Conservation (phyloP, 1,140 invertebrate species). For the Meloidogyne hapla region DNA sequence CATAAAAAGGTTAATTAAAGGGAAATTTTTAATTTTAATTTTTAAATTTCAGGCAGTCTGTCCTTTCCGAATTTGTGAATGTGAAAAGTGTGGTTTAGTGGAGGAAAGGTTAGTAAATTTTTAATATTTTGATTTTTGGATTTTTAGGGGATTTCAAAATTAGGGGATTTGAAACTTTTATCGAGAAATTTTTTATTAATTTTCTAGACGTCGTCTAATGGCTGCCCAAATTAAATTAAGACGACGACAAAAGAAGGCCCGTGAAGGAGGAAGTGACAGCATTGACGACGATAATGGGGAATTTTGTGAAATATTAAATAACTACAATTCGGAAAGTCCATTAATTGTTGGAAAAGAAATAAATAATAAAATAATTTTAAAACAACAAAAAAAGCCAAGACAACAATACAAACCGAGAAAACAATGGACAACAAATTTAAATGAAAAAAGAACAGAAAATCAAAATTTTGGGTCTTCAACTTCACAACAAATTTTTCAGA, state of each 20-base stretch:
- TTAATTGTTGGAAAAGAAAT: neutral
- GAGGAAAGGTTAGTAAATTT: constrained; percentile 31
- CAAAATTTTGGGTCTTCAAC: neutral
- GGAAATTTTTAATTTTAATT: too few relatives aligned
- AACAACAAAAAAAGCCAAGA: neutral
- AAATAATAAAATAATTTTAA: neutral
- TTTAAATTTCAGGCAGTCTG: constrained; percentile 26
- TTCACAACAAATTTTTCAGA: neutral
- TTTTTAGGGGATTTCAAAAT: too few relatives aligned
- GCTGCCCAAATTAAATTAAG: constrained; percentile 52
- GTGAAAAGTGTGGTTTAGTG: constrained; percentile 45
- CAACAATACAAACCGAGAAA: neutral
- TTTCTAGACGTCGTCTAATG: constrained; percentile 40
- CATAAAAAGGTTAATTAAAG: constrained; percentile 41
- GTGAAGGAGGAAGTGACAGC: constrained; percentile 27
- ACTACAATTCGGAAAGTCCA: too few relatives aligned
- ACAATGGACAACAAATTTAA: neutral
- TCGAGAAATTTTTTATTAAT: too few relatives aligned
- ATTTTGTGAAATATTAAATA: constrained; percentile 7
- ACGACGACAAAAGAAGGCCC: constrained; percentile 51
- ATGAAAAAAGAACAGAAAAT: neutral
- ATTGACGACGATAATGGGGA: constrained; percentile 18
- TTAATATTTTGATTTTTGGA: too few relatives aligned
- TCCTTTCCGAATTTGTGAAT: constrained; percentile 41
- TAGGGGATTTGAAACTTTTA: too few relatives aligned